Percentiles rank a stretch among this genome's conserved stretches.
Evolutionary conservation across 2,113 vertebrate species (phyloP).

Genomic region (Craseonycteris thonglongyai): DNA sequence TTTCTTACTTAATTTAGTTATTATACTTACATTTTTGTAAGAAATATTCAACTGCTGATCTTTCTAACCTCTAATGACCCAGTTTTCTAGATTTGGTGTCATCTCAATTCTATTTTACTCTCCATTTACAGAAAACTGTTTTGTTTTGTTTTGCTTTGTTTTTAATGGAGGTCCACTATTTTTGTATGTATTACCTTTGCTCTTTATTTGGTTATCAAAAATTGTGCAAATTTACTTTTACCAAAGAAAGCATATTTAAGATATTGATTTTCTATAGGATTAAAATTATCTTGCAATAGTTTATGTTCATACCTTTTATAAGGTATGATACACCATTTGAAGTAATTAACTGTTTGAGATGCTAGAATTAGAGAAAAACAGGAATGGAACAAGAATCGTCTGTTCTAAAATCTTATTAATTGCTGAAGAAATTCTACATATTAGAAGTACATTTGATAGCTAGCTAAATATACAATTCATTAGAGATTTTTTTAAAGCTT

Average conservation of each 20-base stretch:
- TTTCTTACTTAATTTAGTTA: not conserved
- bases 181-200: not conserved
- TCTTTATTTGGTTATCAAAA: not conserved
- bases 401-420: conserved; percentile 58
- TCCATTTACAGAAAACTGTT: not conserved
- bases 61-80: not conserved
- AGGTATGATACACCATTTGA: not conserved
- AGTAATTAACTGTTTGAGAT: not conserved
- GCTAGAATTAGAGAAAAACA: not conserved
- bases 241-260: not conserved
- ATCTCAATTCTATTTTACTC: not conserved
- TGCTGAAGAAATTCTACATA: conserved; percentile 56
- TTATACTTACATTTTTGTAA: not conserved
- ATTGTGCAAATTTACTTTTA: not conserved
- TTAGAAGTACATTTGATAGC: conserved; percentile 35
- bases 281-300: conserved; percentile 30
- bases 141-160: too few species aligned
- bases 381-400: not conserved
- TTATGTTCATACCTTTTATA: not conserved
- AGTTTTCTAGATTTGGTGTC: not conserved
- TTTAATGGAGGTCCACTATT: not conserved
- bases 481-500: conserved; percentile 22
- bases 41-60: not conserved
- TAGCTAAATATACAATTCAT: conserved; percentile 29
- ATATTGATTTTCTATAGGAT: conserved; percentile 18